phyloP scores from a whole-genome alignment of 2,797 vertebrate species.

The Tragopan temminckii region DNA sequence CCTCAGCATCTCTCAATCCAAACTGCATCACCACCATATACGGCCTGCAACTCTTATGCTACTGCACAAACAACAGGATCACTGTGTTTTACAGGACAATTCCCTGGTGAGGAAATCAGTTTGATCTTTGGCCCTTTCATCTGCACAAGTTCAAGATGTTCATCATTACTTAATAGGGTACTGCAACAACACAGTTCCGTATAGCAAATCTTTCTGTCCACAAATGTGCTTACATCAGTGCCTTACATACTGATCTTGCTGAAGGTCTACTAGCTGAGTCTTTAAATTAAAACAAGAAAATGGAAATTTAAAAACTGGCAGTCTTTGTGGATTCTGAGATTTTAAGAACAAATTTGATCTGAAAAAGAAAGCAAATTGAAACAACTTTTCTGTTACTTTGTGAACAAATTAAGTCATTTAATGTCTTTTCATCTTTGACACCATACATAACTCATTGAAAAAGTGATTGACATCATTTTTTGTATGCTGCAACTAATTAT shows the following conservation, averaged over 20 bases:
- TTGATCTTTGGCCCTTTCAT: slow-evolving; percentile 40
- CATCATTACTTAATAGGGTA: slow-evolving; percentile 4
- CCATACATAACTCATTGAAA: background rate
- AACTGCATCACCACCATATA: background rate
- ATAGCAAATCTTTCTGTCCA: background rate
- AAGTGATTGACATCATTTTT: background rate
- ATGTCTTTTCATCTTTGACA: background rate
- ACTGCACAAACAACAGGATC: background rate
- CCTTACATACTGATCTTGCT: background rate
- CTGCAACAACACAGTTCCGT: background rate
- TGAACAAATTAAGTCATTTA: background rate
- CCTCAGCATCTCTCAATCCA: background rate
- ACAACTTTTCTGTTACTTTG: background rate
- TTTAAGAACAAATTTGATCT: background rate
- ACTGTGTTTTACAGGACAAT: slow-evolving; percentile 15
- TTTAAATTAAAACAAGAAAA: background rate
- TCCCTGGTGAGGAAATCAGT: slow-evolving; percentile 56
- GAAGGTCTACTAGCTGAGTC: background rate
- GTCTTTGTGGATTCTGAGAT: background rate
- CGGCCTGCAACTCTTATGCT: background rate
- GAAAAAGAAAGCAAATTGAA: slow-evolving; percentile 13
- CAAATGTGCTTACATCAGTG: background rate
- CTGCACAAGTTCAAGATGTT: slow-evolving; percentile 47
- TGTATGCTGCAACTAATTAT: background rate
- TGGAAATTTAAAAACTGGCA: background rate